Base-by-base conservation (phyloP, 2,888 invertebrate genomes). In the Schizotus pectinicornis region DNA sequence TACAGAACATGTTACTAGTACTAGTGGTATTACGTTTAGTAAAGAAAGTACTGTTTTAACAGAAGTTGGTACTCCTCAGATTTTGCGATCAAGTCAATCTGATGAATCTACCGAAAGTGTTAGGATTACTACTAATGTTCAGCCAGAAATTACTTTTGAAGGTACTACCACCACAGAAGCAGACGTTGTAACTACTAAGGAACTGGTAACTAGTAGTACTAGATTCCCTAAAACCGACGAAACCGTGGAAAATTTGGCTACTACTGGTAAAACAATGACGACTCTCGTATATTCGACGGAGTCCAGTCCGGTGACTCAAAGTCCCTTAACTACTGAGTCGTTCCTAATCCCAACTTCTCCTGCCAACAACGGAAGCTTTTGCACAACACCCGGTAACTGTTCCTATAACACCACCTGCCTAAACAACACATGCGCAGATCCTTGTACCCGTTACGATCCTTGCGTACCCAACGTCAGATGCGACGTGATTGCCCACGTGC, bases 401-500 rank as follows among this genome's bases (percentile, higher is more conserved):
- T 67, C 73, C 33, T 70, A 76, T 57, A 74, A 78, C 58, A 79
- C 81, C 60, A 77, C 80, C 32, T 87, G 86, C 70, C 74, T 84
- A 41, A 72, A 78, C 52, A 75, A 79, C 60, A 71, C 72, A 32
- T 87, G 86, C 74, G 70, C 77, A 55, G 79, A 82, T 74, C 85
- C 84, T 51, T 87, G 86, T 56, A 34, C 31, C 36, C 60, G 77
- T 67, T 81, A 79, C 65, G 74, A 76, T 64, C 81, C 81, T 60
- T 82, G 81, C 73, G 74, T 73, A 36, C 72, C 71, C 61, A 78
- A 77, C 69, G 73, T 80, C 60, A 69, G 75, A 63, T 86, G 86
- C 77, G 78, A 79, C 65, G 82, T 83, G 56, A 74, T 80, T 62
- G 79, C 80, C 69, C 84, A 85, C 75, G 80, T 80, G 71, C 80